Evolutionary conservation across 2,113 vertebrate species (phyloP), one percentile per base, ranked within the genome.

Genomic region (Apodemus sylvaticus): DNA sequence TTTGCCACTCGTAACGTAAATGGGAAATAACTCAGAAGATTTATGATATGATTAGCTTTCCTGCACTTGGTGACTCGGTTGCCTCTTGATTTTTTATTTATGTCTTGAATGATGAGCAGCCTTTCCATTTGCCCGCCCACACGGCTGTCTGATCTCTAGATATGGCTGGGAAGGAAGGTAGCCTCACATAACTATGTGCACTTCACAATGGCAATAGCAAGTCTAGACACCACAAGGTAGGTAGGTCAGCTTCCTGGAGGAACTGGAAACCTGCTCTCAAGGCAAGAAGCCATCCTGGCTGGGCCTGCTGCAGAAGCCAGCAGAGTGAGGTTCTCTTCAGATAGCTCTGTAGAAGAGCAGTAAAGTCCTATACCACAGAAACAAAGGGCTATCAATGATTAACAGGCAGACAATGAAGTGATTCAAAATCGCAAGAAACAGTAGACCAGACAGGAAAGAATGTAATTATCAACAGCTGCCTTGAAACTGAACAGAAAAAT

Each of bases 1-100:
- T 86, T 97, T 97, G 58, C 64, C 11, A 34, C 45, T 45, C 39
- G 76, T 92, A 91, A 96, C 94, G 78, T 86, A 97, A 97, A 97
- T 93, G 86, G 92, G 66, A 94, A 96, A 86, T 90, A 96, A 96
- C 90, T 85, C 96, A 42, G 0, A 22, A 88, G 74, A 95, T 96
- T 97, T 96, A 97, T 94, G 74, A 93, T 36, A 58, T 0, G 0
- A 97, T 95, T 96, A 92, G 86, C 85, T 83, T 95, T 81, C 96
- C 96, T 97, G 68, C 53, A 79, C 81, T 92, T 93, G 45, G 70
- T 93, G 94, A 94, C 83, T 97, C 55, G 11, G 82, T 97, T 97
- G 93, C 82, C 39, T 97, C 88, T 94, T 96, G 36, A 92, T 94
- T 98, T 98, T 98, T 98, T 96, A 97, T 97, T 42, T 94, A 96